phyloP scores from a whole-genome alignment of 2,888 invertebrate genomes.

The Branchellion lobata region DNA sequence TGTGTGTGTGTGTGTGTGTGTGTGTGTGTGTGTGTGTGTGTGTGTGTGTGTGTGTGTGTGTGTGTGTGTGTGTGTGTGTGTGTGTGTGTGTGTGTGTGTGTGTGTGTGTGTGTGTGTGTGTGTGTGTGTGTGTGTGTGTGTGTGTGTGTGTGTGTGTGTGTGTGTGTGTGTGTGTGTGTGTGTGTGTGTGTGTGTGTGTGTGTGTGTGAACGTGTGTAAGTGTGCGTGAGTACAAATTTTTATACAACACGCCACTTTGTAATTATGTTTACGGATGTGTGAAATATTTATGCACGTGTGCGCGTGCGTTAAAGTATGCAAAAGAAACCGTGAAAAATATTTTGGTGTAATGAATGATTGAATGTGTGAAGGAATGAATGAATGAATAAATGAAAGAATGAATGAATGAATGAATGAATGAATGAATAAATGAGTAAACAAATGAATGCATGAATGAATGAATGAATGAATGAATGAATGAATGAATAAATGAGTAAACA shows the following conservation, averaged over 20 bases:
- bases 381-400: neutral
- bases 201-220: neutral
- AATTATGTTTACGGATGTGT: neutral
- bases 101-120: neutral
- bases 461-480: neutral
- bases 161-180: neutral
- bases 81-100: neutral
- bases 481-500: neutral
- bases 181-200: neutral
- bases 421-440: neutral
- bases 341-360: neutral
- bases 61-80: neutral
- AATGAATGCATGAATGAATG: neutral
- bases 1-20: neutral
- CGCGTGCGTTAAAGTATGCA: neutral
- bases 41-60: neutral
- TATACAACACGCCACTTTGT: neutral
- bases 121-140: neutral
- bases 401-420: neutral
- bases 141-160: neutral
- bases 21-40: neutral
- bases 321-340: too few species aligned
- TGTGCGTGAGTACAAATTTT: neutral
- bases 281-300: constrained; percentile 20
- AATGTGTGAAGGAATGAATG: neutral